Evolutionary conservation across 2,797 vertebrate species (phyloP).

Genomic region (Phataginus tricuspis): DNA sequence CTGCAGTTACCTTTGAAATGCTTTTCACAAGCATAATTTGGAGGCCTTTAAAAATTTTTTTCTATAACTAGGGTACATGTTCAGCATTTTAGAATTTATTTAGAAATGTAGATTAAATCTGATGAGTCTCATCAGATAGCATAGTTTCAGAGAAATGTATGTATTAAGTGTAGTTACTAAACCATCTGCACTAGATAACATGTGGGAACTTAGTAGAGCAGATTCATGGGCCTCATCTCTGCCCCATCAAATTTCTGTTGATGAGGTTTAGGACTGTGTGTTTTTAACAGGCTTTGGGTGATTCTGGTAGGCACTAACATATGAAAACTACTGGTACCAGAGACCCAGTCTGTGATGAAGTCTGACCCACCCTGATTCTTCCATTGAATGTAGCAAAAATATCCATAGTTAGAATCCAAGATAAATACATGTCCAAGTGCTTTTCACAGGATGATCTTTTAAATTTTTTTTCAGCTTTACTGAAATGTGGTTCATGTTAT

Average conservation of each 20-base stretch:
- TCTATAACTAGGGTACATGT: conserved; percentile 59
- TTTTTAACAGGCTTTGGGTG: neutral
- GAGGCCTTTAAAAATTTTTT: conserved; percentile 54
- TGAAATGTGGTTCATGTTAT: neutral
- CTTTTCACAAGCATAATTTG: conserved; percentile 9
- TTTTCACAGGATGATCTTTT: neutral
- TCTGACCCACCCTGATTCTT: neutral
- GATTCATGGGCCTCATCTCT: neutral
- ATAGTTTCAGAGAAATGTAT: neutral
- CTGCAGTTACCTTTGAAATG: neutral
- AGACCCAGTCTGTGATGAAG: neutral
- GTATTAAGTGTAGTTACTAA: neutral
- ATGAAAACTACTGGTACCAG: neutral
- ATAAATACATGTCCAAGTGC: neutral
- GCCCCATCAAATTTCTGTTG: neutral
- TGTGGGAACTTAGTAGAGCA: neutral
- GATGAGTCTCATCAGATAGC: conserved; percentile 10
- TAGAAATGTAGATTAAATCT: conserved; percentile 48
- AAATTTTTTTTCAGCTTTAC: neutral
- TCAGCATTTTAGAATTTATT: conserved; percentile 53
- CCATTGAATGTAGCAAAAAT: neutral
- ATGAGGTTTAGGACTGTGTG: neutral
- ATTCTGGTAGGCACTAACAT: neutral
- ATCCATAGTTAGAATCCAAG: neutral
- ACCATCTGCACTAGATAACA: neutral